Evolutionary conservation across 2,113 vertebrate genomes (phyloP).

Genomic region (Apteryx owenii): DNA sequence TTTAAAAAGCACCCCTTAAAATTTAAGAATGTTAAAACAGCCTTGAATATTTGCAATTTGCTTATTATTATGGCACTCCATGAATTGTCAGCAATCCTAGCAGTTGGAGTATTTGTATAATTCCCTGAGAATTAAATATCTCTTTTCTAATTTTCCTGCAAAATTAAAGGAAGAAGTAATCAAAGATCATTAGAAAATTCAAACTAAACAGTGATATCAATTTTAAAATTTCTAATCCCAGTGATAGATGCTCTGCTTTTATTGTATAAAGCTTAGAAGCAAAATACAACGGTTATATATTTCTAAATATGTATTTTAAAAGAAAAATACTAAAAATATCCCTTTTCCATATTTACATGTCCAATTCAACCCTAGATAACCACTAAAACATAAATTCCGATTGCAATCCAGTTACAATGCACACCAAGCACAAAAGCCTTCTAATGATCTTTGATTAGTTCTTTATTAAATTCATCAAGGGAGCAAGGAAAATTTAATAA

Average conservation of each 20-base stretch:
- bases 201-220: slow-evolving; percentile 67
- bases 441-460: slow-evolving; percentile 99
- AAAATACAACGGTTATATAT: slow-evolving; percentile 74
- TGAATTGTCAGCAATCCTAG: slow-evolving; percentile 54
- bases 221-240: slow-evolving; percentile 70
- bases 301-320: slow-evolving; percentile 76
- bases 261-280: slow-evolving; percentile 46
- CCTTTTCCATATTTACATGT: slow-evolving; percentile 76
- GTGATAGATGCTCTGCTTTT: slow-evolving; percentile 67
- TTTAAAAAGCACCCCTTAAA: slow-evolving; percentile 19
- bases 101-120: slow-evolving; percentile 57
- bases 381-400: slow-evolving; percentile 79
- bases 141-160: slow-evolving; percentile 83
- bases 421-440: slow-evolving; percentile 85
- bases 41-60: slow-evolving; percentile 51
- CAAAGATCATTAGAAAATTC: slow-evolving; percentile 90
- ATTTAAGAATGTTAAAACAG: slow-evolving; percentile 53
- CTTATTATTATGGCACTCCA: slow-evolving; percentile 42
- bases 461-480: slow-evolving; percentile 97
- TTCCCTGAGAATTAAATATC: slow-evolving; percentile 61
- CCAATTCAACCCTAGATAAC: slow-evolving; percentile 66
- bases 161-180: slow-evolving; percentile 93
- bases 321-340: slow-evolving; percentile 59
- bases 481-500: slow-evolving; percentile 97
- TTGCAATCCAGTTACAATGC: slow-evolving; percentile 82